A percentile compares a stretch with the other conserved stretches of the same genome.
phyloP scores from a whole-genome alignment of 23 tunicate genomes.

The Aplidium turbinatum region DNA sequence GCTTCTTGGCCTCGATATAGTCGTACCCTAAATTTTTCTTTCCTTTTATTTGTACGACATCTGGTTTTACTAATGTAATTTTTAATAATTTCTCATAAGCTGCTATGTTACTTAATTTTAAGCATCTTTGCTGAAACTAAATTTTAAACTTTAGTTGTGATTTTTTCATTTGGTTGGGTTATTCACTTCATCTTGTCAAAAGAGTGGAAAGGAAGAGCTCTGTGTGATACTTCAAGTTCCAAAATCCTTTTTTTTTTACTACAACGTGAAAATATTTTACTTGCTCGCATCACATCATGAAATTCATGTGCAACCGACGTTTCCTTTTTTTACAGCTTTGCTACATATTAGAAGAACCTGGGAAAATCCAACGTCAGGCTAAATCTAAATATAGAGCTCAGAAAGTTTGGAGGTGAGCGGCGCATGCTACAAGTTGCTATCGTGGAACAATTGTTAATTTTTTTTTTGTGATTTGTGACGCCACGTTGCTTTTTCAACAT shows the following conservation, averaged over 20 bases:
- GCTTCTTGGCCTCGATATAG: too few relatives aligned
- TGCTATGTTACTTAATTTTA: too few relatives aligned
- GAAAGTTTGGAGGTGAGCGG: constrained; percentile 30
- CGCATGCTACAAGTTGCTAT: too few relatives aligned
- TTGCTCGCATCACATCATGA: not conserved
- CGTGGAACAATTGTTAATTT: not conserved
- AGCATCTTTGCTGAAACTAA: too few relatives aligned
- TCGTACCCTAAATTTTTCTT: too few relatives aligned
- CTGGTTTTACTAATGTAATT: too few relatives aligned
- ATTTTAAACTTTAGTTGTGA: too few relatives aligned
- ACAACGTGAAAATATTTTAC: not conserved
- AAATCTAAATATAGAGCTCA: constrained; percentile 26
- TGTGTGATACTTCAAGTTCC: not conserved
- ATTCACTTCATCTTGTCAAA: too few relatives aligned
- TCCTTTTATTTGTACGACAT: too few relatives aligned
- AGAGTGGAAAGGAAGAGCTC: not conserved
- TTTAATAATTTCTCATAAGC: too few relatives aligned
- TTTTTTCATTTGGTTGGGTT: too few relatives aligned
- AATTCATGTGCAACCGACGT: not conserved
- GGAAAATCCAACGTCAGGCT: constrained; percentile 4
- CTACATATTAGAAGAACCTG: constrained; percentile 21
- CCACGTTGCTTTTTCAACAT: too few relatives aligned
- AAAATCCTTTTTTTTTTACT: not conserved
- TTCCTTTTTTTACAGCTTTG: constrained; percentile 5
- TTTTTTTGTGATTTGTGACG: not conserved